Base-by-base conservation (phyloP, 2,113 vertebrate species). In the Alethe castanea region DNA sequence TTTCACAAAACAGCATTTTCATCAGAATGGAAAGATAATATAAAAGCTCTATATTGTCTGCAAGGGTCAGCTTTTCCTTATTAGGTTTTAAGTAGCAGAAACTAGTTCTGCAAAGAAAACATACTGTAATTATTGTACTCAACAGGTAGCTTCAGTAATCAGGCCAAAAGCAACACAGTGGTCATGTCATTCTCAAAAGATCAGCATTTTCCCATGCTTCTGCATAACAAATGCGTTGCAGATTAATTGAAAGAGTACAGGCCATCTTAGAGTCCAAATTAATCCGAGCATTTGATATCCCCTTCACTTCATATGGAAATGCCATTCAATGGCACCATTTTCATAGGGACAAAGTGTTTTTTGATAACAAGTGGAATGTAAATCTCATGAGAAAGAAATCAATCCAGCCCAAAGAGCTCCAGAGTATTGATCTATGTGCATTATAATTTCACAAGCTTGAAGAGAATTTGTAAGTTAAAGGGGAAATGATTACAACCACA, bases 361-460 rank as follows among this genome's bases (percentile, higher is more conserved):
- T 92, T 97, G 96, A 97, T 97, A 97, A 97, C 90, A 96, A 97
- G 95, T 97, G 95, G 96, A 97, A 98, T 96, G 96, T 92, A 97
- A 97, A 97, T 97, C 97, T 98, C 96, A 73, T 97, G 97, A 97
- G 96, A 98, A 98, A 97, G 95, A 97, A 97, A 98, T 97, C 96
- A 98, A 96, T 96, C 94, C 90, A 96, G 87, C 79, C 95, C 88
- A 97, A 96, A 97, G 96, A 97, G 96, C 95, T 92, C 93, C 67
- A 67, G 92, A 88, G 87, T 96, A 97, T 95, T 96, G 94, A 98
- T 97, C 96, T 97, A 89, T 64, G 86, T 92, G 94, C 94, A 97
- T 97, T 97, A 97, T 92, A 97, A 97, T 97, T 96, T 98, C 95
- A 97, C 96, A 94, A 92, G 74, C 94, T 91, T 86, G 77, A 96